Evolutionary conservation across 2,797 vertebrate genomes (phyloP).

Genomic region (Phoeniculus purpureus): DNA sequence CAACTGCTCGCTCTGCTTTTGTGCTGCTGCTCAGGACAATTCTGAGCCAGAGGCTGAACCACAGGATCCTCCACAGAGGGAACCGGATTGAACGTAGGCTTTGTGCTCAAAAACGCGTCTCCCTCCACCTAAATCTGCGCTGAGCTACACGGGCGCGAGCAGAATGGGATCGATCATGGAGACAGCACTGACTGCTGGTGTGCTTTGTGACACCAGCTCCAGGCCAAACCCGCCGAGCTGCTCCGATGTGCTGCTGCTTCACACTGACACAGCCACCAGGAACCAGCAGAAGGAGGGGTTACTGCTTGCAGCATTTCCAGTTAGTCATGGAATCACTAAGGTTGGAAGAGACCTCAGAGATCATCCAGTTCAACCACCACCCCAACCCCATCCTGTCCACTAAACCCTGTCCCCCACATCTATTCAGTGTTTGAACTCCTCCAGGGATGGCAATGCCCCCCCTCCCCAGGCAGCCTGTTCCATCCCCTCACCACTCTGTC

Average conservation of each 20-base stretch:
- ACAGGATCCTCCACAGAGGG: background rate
- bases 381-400: no score
- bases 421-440: no score
- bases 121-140: fast-evolving
- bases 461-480: no score
- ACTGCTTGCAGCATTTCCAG: background rate
- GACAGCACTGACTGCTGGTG: background rate
- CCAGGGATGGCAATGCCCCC: no score
- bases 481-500: no score
- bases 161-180: background rate
- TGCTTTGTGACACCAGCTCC: fast-evolving
- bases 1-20: background rate
- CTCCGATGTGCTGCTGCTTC: background rate
- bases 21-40: fast-evolving
- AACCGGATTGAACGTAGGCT: background rate
- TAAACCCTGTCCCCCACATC: no score
- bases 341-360: no score
- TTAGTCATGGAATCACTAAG: no score
- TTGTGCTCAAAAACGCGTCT: fast-evolving
- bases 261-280: background rate
- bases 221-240: background rate
- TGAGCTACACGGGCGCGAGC: fast-evolving
- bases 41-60: no score
- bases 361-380: no score
- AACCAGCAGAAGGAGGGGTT: fast-evolving